Percentiles rank a stretch among this genome's conserved stretches.
phyloP scores from a whole-genome alignment of 2,797 vertebrate species.

The Sebastolobus altivelis region DNA sequence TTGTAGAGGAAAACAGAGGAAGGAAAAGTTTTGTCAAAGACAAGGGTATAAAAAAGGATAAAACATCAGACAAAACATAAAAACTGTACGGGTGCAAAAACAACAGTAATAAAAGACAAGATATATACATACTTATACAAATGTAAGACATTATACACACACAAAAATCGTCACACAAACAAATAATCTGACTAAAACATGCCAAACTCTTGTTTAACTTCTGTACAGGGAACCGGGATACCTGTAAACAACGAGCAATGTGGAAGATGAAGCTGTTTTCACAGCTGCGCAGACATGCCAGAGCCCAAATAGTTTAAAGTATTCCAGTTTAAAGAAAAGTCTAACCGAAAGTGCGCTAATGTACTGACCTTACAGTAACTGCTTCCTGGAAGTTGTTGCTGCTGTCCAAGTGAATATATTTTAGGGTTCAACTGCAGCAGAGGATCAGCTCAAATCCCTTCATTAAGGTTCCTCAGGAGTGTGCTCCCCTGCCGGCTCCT shows the following conservation, averaged over 20 bases:
- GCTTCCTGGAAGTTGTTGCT: slow-evolving; percentile 17
- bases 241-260: neutral
- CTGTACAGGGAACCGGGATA: neutral
- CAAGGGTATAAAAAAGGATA: neutral
- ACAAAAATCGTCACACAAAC: neutral
- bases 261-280: slow-evolving; percentile 39
- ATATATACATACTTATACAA: neutral
- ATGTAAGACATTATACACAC: neutral
- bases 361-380: slow-evolving; percentile 59
- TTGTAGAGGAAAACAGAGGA: neutral
- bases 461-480: slow-evolving; percentile 59
- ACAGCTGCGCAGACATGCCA: slow-evolving; percentile 45
- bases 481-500: slow-evolving; percentile 49
- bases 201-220: neutral
- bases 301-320: neutral
- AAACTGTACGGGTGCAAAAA: neutral
- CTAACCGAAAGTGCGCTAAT: neutral
- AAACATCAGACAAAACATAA: neutral
- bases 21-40: neutral
- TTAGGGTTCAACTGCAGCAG: slow-evolving; percentile 32
- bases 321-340: neutral
- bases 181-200: neutral
- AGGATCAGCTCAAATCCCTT: slow-evolving; percentile 53
- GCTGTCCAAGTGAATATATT: slow-evolving; percentile 37
- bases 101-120: neutral